Conservation (phyloP, 1,140 invertebrate species). For the Tetramorium alpestre region DNA sequence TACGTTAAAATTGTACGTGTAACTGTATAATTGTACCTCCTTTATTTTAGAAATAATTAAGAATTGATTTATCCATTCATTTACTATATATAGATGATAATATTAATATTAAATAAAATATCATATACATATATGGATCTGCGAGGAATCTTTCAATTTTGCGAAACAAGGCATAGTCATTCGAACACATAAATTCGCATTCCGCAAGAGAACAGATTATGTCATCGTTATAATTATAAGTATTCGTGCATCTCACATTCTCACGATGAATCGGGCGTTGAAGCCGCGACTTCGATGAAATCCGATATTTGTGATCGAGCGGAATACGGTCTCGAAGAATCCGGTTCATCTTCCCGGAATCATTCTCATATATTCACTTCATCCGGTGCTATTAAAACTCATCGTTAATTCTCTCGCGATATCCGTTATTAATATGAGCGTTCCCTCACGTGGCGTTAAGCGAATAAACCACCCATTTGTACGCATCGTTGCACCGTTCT, state of each 20-base stretch:
- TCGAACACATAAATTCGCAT: background rate
- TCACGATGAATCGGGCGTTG: background rate
- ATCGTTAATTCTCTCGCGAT: background rate
- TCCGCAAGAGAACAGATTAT: background rate
- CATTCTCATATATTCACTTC: background rate
- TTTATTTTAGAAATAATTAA: background rate
- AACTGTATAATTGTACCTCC: background rate
- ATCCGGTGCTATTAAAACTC: background rate
- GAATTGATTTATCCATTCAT: background rate
- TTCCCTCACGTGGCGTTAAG: background rate
- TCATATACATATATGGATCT: background rate
- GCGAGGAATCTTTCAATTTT: background rate
- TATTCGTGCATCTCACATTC: slow-evolving; percentile 11
- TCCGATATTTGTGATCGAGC: background rate
- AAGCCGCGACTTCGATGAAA: slow-evolving; percentile 19
- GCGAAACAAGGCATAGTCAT: background rate
- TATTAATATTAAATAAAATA: background rate
- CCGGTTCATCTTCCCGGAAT: slow-evolving; percentile 10
- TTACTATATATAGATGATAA: background rate
- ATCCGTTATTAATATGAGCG: slow-evolving; percentile 46
- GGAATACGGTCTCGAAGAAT: background rate
- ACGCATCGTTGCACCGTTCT: background rate
- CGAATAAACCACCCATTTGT: slow-evolving; percentile 2
- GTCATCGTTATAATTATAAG: slow-evolving; percentile 30
- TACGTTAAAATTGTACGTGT: no score